Percentiles rank a stretch among this genome's conserved stretches.
Evolutionary conservation across 2,113 vertebrate genomes (phyloP).

Genomic region (Herpetotheres cachinnans): DNA sequence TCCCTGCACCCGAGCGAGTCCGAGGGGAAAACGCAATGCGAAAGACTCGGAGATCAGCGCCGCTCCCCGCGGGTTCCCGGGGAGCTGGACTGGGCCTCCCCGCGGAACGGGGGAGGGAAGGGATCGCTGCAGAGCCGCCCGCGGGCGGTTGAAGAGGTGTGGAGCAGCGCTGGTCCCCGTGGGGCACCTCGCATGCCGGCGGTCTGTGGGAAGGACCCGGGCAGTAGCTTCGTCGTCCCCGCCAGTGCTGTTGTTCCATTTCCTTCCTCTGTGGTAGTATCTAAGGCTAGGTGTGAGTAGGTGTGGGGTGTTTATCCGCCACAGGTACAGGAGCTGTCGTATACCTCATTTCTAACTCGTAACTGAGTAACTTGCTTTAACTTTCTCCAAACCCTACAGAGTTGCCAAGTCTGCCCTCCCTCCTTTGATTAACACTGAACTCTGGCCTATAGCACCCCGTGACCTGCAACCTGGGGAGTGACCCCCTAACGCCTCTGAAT

Average conservation of each 20-base stretch:
- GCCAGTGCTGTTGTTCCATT: slow-evolving; percentile 43
- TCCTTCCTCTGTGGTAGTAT: slow-evolving; percentile 64
- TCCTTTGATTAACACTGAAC: slow-evolving; percentile 67
- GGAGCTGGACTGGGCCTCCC: not conserved
- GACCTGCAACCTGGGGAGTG: slow-evolving; percentile 73
- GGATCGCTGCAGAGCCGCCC: not conserved
- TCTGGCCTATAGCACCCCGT: slow-evolving; percentile 78
- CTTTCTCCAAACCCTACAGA: slow-evolving; percentile 82
- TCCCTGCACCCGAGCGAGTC: not conserved
- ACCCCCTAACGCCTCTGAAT: slow-evolving; percentile 70
- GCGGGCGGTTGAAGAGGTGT: fast-evolving
- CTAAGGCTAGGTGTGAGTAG: slow-evolving; percentile 77
- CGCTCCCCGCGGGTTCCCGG: fast-evolving
- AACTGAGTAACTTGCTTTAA: slow-evolving; percentile 90
- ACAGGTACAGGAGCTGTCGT: slow-evolving; percentile 84
- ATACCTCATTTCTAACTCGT: slow-evolving; percentile 98
- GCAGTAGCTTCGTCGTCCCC: not conserved
- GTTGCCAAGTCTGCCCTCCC: slow-evolving; percentile 83
- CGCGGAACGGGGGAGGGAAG: not conserved
- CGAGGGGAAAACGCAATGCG: not conserved
- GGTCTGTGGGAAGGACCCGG: not conserved
- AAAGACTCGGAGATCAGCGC: not conserved
- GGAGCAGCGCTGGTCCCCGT: not conserved
- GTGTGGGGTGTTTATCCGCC: slow-evolving; percentile 72
- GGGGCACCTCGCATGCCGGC: not conserved